Base-by-base conservation (phyloP, 2,888 invertebrate species). In the Branchellion lobata region DNA sequence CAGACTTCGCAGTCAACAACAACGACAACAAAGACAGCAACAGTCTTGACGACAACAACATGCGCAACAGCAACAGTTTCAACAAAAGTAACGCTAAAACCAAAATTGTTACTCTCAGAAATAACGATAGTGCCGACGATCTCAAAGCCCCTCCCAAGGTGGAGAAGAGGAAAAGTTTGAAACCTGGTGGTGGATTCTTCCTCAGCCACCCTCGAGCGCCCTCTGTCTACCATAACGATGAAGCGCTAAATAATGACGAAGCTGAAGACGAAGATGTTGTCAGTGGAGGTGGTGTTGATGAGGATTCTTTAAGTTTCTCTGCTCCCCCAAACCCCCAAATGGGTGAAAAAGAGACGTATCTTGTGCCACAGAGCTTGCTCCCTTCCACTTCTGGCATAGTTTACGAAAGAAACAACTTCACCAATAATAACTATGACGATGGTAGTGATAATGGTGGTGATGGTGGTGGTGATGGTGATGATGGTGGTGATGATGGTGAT, bases 121-220 rank as follows among this genome's bases (percentile, higher is more conserved):
- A 8, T 47, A 18, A 47, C 18, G 47, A 14, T 18, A 47, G 18
- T 14, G 47, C 8, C 47, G 47, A 47, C 8, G 18, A 47, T 47
- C 11, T 14, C 18, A 18, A 47, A 14, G 47, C 8, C 8, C 14
- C 61, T 8, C 61, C 61, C 3, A 57, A 57, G n/a, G n/a, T 57
- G 61, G 61, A 57, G 24, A 57, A 57, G 24, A 57, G 61, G n/a
- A 57, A 57, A n/a, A 57, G 61, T 57, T 24, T 57, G 21, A 24
- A 3, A 14, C 61, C 61, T 18, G 24, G 24, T 24, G 61, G 14
- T 18, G 61, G 61, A 8, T 57, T 57, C 24, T 57, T 57, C n/a
- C 61, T 57, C 61, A 8, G 24, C n/a, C 61, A 57, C 21, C 61
- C 61, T n/a, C 24, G 21, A n/a, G n/a, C 5, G 21, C 11, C 3